Evolutionary conservation across 2,797 vertebrate species (phyloP).

Genomic region (Sphenopsis melanotis): DNA sequence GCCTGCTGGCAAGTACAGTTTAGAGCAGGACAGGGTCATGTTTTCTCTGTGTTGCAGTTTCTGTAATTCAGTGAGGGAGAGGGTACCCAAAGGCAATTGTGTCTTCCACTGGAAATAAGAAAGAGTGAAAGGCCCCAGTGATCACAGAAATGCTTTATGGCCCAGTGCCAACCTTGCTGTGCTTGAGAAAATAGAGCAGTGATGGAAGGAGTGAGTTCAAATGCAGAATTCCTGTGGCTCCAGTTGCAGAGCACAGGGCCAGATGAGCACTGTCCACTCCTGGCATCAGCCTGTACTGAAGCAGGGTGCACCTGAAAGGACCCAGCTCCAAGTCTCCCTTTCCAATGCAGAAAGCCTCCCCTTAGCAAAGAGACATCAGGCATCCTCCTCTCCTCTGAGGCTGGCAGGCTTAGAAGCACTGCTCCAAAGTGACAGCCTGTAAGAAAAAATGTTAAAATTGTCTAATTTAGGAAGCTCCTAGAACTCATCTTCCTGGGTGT

Average conservation of each 20-base stretch:
- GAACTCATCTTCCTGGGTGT: not conserved
- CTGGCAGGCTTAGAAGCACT: not conserved
- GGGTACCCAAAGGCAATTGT: not conserved
- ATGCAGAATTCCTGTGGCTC: not conserved
- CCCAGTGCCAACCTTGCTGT: no score
- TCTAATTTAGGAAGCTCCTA: not conserved
- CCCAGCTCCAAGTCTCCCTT: not conserved
- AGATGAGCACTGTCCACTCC: fast-evolving
- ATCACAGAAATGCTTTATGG: not conserved
- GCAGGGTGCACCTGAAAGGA: fast-evolving
- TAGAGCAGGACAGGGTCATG: not conserved
- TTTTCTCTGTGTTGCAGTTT: not conserved
- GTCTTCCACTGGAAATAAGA: not conserved
- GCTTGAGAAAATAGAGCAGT: not conserved
- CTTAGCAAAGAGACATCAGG: not conserved
- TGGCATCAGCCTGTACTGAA: not conserved
- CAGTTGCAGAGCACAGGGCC: not conserved
- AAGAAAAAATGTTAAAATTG: not conserved
- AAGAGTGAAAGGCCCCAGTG: not conserved
- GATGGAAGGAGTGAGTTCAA: not conserved
- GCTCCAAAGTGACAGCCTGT: not conserved
- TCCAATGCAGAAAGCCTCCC: not conserved
- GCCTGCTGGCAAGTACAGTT: fast-evolving
- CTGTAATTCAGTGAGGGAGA: not conserved
- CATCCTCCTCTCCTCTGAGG: not conserved